Evolutionary conservation across 2,797 vertebrate genomes (phyloP).

Genomic region (Coreius guichenoti): DNA sequence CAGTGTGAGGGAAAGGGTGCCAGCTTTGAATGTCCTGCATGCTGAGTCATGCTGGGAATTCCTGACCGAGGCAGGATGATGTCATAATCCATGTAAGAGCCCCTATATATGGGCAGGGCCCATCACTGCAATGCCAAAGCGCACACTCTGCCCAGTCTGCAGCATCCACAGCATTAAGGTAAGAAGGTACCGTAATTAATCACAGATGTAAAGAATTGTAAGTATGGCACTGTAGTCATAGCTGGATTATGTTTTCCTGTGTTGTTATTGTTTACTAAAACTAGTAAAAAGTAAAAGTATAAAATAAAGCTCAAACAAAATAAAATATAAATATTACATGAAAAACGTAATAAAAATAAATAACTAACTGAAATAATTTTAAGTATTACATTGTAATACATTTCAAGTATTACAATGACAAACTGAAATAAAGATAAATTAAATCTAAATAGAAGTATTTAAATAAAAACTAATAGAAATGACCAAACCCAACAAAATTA

Average conservation of each 20-base stretch:
- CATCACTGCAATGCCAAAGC: conserved; percentile 29
- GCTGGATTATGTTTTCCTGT: neutral
- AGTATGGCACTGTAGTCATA: neutral
- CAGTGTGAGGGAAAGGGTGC: neutral
- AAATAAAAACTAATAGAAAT: neutral
- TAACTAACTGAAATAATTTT: neutral
- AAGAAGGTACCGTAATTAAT: conserved; percentile 34
- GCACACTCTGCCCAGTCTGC: conserved; percentile 31
- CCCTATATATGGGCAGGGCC: conserved; percentile 54
- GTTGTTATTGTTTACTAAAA: neutral
- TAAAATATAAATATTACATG: neutral
- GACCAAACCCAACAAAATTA: neutral
- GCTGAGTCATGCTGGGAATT: conserved; percentile 61
- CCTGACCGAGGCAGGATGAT: conserved; percentile 57
- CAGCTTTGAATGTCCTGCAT: neutral
- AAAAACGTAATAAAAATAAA: neutral
- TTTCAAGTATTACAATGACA: too few species aligned
- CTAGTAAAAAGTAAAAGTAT: neutral
- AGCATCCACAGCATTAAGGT: conserved; percentile 75
- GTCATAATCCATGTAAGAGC: conserved; percentile 47
- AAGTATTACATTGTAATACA: too few species aligned
- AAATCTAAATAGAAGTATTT: neutral
- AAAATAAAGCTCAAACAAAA: neutral
- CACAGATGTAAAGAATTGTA: neutral
- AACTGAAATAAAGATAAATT: neutral